Percentiles rank a stretch among this genome's conserved stretches.
Conservation (phyloP, 2,888 invertebrate genomes). For the Scaptomyza reducta region DNA sequence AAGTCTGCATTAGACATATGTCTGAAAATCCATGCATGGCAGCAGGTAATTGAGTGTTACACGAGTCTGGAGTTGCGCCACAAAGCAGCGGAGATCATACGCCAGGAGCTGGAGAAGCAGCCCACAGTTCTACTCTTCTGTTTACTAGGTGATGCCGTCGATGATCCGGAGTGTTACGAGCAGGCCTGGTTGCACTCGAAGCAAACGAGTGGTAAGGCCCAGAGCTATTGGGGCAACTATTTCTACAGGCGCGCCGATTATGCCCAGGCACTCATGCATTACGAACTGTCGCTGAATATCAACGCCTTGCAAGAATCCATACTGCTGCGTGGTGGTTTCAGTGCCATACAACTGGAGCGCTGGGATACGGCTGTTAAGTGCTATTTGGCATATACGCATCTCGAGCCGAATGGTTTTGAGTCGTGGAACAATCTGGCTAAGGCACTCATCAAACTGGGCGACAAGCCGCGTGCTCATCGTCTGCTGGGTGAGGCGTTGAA, state of each 20-base stretch:
- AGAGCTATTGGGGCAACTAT: constrained; percentile 94
- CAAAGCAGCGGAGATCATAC: constrained; percentile 95
- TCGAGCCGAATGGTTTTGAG: constrained; percentile 96
- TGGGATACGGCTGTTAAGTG: constrained; percentile 93
- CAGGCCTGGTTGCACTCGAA: constrained; percentile 96
- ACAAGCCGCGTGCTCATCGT: constrained; percentile 93
- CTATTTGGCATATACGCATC: constrained; percentile 92
- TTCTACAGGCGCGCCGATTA: constrained; percentile 91
- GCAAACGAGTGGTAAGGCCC: constrained; percentile 92
- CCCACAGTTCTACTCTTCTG: constrained; percentile 95
- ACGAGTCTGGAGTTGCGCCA: constrained; percentile 92
- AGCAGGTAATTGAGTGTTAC: constrained; percentile 96
- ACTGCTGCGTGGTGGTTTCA: constrained; percentile 94
- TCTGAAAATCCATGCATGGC: constrained; percentile 92
- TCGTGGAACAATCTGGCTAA: constrained; percentile 99
- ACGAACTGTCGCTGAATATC: constrained; percentile 91
- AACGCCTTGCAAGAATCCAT: constrained; percentile 94
- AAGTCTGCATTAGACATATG: constrained; percentile 94
- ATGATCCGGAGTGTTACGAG: constrained; percentile 91
- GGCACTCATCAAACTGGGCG: constrained; percentile 93
- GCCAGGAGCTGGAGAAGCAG: constrained; percentile 90
- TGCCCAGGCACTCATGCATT: constrained; percentile 91
- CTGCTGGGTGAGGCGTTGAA: constrained; percentile 94
- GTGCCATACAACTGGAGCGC: constrained; percentile 90
- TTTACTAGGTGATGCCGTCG: constrained; percentile 94